Percentiles rank a stretch among this genome's conserved stretches.
These are phyloP conservation scores for Lumbricus terrestris DNA, from an alignment of 2,888 invertebrate species.

Conservation along the genomic window DNA sequence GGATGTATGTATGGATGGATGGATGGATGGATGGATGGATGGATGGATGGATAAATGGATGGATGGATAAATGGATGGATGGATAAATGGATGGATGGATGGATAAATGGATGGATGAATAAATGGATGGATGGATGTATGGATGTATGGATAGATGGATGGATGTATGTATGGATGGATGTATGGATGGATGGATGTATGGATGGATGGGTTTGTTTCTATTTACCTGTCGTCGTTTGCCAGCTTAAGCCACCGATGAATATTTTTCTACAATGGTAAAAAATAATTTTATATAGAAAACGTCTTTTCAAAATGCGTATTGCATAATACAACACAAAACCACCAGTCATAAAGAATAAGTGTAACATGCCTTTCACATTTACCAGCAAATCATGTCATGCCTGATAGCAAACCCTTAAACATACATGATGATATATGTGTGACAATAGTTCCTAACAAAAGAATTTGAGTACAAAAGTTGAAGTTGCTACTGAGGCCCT, in stretches of 20 bases:
- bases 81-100: not conserved
- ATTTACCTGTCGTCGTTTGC: slow-evolving; percentile 99
- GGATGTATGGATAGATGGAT: not conserved
- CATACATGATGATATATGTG: not conserved
- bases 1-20: not conserved
- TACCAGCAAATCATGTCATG: not conserved
- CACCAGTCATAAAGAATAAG: not conserved
- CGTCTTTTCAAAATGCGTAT: not conserved
- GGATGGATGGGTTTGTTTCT: not conserved
- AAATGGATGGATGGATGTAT: too few relatives aligned
- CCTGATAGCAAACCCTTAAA: not conserved
- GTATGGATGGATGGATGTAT: not conserved
- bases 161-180: not conserved
- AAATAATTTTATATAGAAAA: not conserved
- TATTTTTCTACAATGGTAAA: slow-evolving; percentile 90
- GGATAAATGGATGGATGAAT: not conserved
- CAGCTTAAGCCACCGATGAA: slow-evolving; percentile 99
- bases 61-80: too few relatives aligned
- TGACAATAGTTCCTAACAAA: not conserved
- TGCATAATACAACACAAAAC: not conserved
- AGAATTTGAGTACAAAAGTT: not conserved
- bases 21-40: not conserved
- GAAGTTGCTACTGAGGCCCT: not conserved
- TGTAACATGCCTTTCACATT: not conserved
- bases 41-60: not conserved